Conservation (phyloP, 2,797 vertebrate genomes). For the Gymnopithys bicolor region DNA sequence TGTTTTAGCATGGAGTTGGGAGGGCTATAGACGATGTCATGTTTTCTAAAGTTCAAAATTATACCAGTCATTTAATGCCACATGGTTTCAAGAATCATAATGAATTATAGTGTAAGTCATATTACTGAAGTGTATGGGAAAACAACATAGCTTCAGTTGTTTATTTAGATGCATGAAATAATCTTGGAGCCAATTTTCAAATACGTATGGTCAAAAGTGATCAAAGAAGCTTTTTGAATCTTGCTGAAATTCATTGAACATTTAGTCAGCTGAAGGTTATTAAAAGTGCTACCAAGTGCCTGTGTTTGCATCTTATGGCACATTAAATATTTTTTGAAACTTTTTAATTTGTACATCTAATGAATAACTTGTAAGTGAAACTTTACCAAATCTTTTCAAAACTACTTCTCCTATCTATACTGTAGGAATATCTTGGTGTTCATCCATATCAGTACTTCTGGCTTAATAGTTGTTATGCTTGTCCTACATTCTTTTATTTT, state of each 20-base stretch:
- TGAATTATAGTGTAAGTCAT: background rate
- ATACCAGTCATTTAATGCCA: background rate
- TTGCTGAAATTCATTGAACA: background rate
- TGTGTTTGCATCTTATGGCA: background rate
- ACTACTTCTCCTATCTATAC: background rate
- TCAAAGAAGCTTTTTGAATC: background rate
- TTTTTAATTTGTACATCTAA: background rate
- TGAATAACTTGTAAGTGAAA: background rate
- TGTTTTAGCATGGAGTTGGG: accelerated
- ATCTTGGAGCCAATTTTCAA: background rate
- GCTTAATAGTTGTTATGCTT: background rate
- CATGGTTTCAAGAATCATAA: background rate
- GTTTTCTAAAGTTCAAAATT: background rate
- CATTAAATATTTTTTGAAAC: background rate
- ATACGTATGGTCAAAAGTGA: background rate
- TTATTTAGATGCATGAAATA: background rate
- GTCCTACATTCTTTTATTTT: background rate
- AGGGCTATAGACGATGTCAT: accelerated
- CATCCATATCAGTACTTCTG: background rate
- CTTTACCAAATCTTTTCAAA: background rate
- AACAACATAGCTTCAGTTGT: background rate
- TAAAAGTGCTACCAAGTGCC: background rate
- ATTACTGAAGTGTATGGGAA: background rate
- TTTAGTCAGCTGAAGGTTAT: background rate
- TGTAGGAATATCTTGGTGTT: background rate